phyloP scores from a whole-genome alignment of 2,888 invertebrate genomes.

The Heteromurus nitidus region DNA sequence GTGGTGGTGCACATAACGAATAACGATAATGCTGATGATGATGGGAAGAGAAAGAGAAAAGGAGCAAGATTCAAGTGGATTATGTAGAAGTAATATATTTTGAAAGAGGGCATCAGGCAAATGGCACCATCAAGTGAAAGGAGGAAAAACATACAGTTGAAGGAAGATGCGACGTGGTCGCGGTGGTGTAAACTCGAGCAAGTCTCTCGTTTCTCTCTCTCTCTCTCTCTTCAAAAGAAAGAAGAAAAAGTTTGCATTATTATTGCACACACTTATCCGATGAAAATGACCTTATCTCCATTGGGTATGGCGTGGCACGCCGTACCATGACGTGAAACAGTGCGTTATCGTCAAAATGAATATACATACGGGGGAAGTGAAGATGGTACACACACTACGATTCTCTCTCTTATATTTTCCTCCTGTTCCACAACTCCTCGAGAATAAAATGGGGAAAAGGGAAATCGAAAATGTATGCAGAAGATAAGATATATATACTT shows the following conservation, averaged over 20 bases:
- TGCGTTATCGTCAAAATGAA: neutral
- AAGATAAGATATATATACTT: too few relatives aligned
- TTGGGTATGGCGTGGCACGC: neutral
- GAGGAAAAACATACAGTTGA: constrained; percentile 5
- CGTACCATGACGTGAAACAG: neutral
- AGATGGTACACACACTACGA: too few relatives aligned
- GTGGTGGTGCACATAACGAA: constrained; percentile 7
- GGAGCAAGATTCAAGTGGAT: constrained; percentile 22
- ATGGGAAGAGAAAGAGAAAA: constrained; percentile 12
- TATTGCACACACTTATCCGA: constrained; percentile 41
- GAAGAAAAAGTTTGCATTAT: constrained; percentile 40
- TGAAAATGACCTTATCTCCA: constrained; percentile 39
- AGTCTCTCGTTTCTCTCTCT: too few relatives aligned
- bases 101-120: constrained; percentile 39
- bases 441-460: too few relatives aligned
- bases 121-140: constrained; percentile 35
- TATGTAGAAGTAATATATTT: constrained; percentile 30
- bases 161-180: neutral
- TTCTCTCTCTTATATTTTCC: too few relatives aligned
- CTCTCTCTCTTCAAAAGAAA: neutral
- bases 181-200: too few relatives aligned
- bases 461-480: too few relatives aligned
- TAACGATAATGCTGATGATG: constrained; percentile 28
- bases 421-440: too few relatives aligned
- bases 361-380: neutral